Evolutionary conservation across 1,140 invertebrate genomes (phyloP).

Genomic region (Drosophila busckii): DNA sequence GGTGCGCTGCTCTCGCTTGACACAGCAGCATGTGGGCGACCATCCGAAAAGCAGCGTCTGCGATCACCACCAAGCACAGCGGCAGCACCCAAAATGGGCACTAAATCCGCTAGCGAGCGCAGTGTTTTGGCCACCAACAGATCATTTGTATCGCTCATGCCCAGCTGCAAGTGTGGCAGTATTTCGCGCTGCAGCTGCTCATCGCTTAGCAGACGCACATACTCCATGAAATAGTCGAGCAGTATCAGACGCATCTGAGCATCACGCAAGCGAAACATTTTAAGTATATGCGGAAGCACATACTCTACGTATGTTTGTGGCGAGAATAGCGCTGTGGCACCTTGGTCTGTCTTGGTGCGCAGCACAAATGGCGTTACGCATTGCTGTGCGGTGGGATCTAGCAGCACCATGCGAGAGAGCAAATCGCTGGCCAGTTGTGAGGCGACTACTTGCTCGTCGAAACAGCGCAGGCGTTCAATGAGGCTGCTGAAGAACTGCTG

Average conservation of each 20-base stretch:
- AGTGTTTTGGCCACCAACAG: slow-evolving; percentile 88
- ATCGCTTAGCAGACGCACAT: slow-evolving; percentile 84
- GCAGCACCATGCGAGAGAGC: slow-evolving; percentile 89
- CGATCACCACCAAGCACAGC: slow-evolving; percentile 90
- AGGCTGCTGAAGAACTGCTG: slow-evolving; percentile 87
- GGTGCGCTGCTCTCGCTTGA: slow-evolving; percentile 41
- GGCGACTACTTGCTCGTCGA: slow-evolving; percentile 88
- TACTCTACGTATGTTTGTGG: slow-evolving; percentile 84
- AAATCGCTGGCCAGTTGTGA: slow-evolving; percentile 87
- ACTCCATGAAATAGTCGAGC: slow-evolving; percentile 86
- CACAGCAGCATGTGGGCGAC: slow-evolving; percentile 81
- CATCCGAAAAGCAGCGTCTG: slow-evolving; percentile 89
- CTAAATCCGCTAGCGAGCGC: slow-evolving; percentile 87
- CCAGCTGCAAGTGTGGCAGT: slow-evolving; percentile 88
- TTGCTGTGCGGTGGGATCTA: slow-evolving; percentile 87
- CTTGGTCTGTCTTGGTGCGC: slow-evolving; percentile 82
- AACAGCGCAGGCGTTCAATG: slow-evolving; percentile 83
- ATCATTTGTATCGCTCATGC: slow-evolving; percentile 90
- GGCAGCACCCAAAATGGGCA: slow-evolving; percentile 87
- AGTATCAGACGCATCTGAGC: slow-evolving; percentile 86
- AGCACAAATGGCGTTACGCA: slow-evolving; percentile 88
- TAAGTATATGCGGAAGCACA: slow-evolving; percentile 85
- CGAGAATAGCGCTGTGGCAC: slow-evolving; percentile 80
- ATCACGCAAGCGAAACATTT: slow-evolving; percentile 89
- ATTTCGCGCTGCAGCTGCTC: slow-evolving; percentile 85